phyloP scores from a whole-genome alignment of 1,140 invertebrate genomes.

The Drosophila lacertosa region DNA sequence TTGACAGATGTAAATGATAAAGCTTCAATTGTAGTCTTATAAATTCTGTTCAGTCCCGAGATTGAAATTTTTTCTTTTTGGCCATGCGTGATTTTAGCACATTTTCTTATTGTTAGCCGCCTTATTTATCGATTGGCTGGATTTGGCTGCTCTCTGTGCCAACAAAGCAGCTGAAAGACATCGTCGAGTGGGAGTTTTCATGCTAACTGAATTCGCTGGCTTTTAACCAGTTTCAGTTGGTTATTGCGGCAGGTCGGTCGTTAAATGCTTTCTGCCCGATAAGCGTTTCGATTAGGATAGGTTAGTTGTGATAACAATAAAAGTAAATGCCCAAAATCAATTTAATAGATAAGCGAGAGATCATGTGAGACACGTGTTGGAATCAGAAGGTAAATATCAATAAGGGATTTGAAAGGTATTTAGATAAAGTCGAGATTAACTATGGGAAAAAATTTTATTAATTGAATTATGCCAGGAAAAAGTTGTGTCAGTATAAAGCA shows the following conservation, averaged over 20 bases:
- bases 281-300: slow-evolving; percentile 7
- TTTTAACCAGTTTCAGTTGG: slow-evolving; percentile 78
- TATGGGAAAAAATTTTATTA: too few relatives aligned
- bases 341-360: too few relatives aligned
- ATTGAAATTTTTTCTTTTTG: slow-evolving; percentile 2
- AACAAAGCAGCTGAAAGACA: slow-evolving; percentile 2
- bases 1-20: slow-evolving; percentile 1
- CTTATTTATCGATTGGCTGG: slow-evolving; percentile 15
- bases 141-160: background rate
- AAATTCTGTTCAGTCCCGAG: background rate
- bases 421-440: too few relatives aligned
- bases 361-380: too few relatives aligned
- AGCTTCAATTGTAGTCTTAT: background rate
- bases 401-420: too few relatives aligned
- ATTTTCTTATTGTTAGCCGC: slow-evolving; percentile 36
- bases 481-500: too few relatives aligned
- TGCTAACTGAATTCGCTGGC: slow-evolving; percentile 38
- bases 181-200: slow-evolving; percentile 45
- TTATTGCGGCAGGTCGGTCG: slow-evolving; percentile 83
- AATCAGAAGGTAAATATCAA: too few relatives aligned
- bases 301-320: background rate
- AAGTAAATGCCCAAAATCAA: background rate
- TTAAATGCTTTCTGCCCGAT: slow-evolving; percentile 2
- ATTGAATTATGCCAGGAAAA: too few relatives aligned
- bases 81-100: slow-evolving; percentile 60